Evolutionary conservation across 2,888 invertebrate species (phyloP).

Genomic region (Troides aeacus): DNA sequence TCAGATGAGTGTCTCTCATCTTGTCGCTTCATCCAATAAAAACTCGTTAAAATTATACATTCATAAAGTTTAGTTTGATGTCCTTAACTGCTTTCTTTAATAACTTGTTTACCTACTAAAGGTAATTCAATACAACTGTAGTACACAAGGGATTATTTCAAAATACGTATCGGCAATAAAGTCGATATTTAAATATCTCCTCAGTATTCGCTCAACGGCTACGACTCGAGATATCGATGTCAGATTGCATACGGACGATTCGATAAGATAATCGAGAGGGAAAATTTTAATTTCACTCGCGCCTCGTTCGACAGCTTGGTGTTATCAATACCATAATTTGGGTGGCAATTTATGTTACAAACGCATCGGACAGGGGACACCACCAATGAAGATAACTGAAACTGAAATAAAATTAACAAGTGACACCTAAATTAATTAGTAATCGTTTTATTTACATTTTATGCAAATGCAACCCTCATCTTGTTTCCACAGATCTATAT

Average conservation of each 20-base stretch:
- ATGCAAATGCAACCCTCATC: neutral
- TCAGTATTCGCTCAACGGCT: constrained; percentile 20
- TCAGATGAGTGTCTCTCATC: too few species aligned
- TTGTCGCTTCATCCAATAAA: too few species aligned
- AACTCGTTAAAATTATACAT: too few species aligned
- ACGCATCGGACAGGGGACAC: neutral
- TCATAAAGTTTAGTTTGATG: too few species aligned
- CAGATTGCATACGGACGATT: constrained; percentile 20
- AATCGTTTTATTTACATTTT: constrained; percentile 4
- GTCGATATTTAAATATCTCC: constrained; percentile 22
- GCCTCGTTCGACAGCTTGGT: constrained; percentile 15
- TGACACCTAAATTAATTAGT: constrained; percentile 11
- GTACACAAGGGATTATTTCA: constrained; percentile 16
- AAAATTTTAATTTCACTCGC: constrained; percentile 29
- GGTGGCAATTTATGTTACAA: constrained; percentile 26
- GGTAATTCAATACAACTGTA: constrained; percentile 21
- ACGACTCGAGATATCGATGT: constrained; percentile 25
- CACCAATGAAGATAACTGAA: constrained; percentile 19
- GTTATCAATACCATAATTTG: constrained; percentile 19
- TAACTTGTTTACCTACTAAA: constrained; percentile 1
- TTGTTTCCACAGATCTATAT: too few species aligned
- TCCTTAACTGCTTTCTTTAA: too few species aligned
- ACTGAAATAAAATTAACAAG: constrained; percentile 12
- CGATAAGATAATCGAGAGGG: constrained; percentile 29
- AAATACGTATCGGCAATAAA: constrained; percentile 19